Evolutionary conservation across 2,797 vertebrate species (phyloP).

Genomic region (Anguilla pacifica): DNA sequence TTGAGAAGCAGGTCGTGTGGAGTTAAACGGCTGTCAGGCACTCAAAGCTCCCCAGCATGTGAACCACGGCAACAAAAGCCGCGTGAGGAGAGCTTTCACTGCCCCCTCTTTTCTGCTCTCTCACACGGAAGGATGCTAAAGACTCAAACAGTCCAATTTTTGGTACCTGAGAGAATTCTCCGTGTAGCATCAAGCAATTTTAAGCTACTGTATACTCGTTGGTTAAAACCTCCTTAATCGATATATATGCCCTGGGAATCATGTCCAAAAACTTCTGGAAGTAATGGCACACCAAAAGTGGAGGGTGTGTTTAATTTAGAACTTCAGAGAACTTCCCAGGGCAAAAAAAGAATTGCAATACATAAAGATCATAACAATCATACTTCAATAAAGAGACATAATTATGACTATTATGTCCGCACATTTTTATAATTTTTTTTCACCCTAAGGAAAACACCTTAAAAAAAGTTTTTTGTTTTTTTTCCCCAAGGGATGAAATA

Average conservation of each 20-base stretch:
- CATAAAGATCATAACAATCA: not conserved
- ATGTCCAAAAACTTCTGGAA: not conserved
- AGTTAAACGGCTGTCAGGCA: constrained; percentile 80
- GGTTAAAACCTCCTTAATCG: not conserved
- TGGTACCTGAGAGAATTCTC: constrained; percentile 1
- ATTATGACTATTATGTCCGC: not conserved
- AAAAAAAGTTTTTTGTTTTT: not conserved
- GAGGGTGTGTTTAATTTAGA: not conserved
- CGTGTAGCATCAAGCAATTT: constrained; percentile 5
- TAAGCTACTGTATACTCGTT: constrained; percentile 35
- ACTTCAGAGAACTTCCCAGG: not conserved
- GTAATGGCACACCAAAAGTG: not conserved
- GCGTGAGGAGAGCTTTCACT: constrained; percentile 52
- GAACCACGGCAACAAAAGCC: constrained; percentile 63
- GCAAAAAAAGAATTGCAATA: too few relatives aligned
- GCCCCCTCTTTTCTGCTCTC: constrained; percentile 45
- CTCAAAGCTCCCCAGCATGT: constrained; percentile 70
- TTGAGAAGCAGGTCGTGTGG: constrained; percentile 77
- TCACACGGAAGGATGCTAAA: constrained; percentile 53
- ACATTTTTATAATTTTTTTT: not conserved
- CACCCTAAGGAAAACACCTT: not conserved
- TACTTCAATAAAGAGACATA: not conserved
- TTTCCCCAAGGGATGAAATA: not conserved
- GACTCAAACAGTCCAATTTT: constrained; percentile 47
- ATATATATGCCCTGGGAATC: not conserved